phyloP scores from a whole-genome alignment of 1,140 invertebrate genomes.

The Whitmania pigra region DNA sequence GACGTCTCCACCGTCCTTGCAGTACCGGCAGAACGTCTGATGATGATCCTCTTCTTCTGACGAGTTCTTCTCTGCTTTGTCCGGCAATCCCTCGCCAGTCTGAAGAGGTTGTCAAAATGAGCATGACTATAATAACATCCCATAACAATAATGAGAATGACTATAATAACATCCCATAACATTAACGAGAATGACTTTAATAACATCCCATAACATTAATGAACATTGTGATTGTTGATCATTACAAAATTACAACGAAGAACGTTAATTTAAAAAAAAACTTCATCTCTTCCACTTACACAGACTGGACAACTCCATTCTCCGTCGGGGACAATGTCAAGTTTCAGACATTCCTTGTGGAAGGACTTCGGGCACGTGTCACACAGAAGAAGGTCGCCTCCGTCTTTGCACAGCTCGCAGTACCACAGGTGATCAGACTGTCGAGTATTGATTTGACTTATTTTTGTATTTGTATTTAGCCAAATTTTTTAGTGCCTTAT shows the following conservation, averaged over 20 bases:
- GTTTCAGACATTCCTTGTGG: slow-evolving; percentile 83
- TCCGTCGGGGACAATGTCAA: slow-evolving; percentile 85
- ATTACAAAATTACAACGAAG: too few relatives aligned
- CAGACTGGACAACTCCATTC: slow-evolving; percentile 97
- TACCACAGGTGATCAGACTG: slow-evolving; percentile 25
- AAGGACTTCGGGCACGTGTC: slow-evolving; percentile 92
- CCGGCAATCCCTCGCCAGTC: slow-evolving; percentile 19
- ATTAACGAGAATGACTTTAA: too few relatives aligned
- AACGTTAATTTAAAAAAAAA: too few relatives aligned
- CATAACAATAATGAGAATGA: too few relatives aligned
- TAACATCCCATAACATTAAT: too few relatives aligned
- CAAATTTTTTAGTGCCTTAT: too few relatives aligned
- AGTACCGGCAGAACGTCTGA: slow-evolving; percentile 68
- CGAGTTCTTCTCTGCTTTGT: slow-evolving; percentile 9
- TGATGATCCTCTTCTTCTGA: slow-evolving; percentile 57
- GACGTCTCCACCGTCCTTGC: slow-evolving; percentile 88
- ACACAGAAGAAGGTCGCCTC: slow-evolving; percentile 91
- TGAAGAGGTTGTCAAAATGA: neutral
- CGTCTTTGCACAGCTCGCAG: slow-evolving; percentile 94
- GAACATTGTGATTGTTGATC: too few relatives aligned
- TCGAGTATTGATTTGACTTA: neutral
- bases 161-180: too few relatives aligned
- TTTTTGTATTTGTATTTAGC: too few relatives aligned
- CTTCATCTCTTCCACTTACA: slow-evolving; percentile 37
- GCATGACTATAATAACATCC: too few relatives aligned